Evolutionary conservation across 2,113 vertebrate species (phyloP).

Genomic region (Cololabis saira): DNA sequence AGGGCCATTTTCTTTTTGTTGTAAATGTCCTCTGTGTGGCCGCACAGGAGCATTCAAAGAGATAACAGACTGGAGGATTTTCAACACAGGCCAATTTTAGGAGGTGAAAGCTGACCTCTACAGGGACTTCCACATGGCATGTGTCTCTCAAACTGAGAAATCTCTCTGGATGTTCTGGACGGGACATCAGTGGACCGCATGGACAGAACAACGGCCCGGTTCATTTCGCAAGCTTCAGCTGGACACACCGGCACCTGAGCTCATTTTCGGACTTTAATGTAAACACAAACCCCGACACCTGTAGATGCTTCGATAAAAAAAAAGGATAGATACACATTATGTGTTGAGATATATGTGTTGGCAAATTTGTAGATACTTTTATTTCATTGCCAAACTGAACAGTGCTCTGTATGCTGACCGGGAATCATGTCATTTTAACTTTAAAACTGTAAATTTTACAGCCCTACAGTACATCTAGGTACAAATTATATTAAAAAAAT

Average conservation of each 20-base stretch:
- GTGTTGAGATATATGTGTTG: no score
- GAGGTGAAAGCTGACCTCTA: conserved; percentile 68
- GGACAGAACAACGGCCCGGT: conserved; percentile 35
- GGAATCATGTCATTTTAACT: no score
- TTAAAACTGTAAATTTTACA: no score
- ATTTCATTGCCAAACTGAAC: no score
- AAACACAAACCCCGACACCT: background rate
- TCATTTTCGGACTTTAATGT: conserved; percentile 22
- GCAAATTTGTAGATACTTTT: no score
- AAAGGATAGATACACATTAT: no score
- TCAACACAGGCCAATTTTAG: conserved; percentile 66
- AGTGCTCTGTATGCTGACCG: no score
- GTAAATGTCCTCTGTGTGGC: conserved; percentile 67
- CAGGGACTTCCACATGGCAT: conserved; percentile 64
- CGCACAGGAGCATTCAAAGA: conserved; percentile 41
- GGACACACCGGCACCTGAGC: conserved; percentile 11
- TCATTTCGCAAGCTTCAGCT: conserved; percentile 9
- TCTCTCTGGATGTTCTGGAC: conserved; percentile 41
- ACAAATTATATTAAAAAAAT: no score
- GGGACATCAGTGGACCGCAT: conserved; percentile 36
- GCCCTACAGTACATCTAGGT: no score
- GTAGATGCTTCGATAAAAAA: no score
- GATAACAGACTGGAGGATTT: conserved; percentile 50
- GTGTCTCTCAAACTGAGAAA: conserved; percentile 62
- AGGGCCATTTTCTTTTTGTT: conserved; percentile 65